Evolutionary conservation across 2,113 vertebrate species (phyloP), one percentile per base, ranked within the genome.

Genomic region (Neodontobutis hainanensis): DNA sequence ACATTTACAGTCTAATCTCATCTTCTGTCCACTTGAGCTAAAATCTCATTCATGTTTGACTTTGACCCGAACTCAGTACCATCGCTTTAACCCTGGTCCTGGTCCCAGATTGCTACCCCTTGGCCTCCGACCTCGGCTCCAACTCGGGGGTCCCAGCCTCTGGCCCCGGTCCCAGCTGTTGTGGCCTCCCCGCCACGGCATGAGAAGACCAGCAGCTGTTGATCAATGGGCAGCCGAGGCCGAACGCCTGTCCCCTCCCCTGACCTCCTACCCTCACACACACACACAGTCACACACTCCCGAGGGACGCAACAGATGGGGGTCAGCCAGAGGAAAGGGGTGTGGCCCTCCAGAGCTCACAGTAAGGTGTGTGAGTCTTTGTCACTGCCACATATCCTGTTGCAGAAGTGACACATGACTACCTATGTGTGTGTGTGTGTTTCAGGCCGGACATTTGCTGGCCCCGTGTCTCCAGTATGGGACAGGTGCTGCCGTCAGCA

Each of bases 161-260:
- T 74, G 80, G 80, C 75, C 78, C 75, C 75, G 14, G 14, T 58
- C 73, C 88, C 90, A 89, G 88, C 88, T 89, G 87, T 87, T 85
- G 86, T 78, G 75, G 78, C 83, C 85, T 78, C 78, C 81, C 85
- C 83, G 35, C 63, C 90, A 63, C 90, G 88, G 87, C 90, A 87
- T 92, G 91, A 91, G 89, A 93, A 91, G 85, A 78, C 78, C 34
- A 85, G 89, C 92, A 93, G 93, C 92, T 94, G 93, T 89, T 92
- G 84, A 87, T 88, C 88, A 87, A 87, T 89, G 90, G 91, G 82
- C 87, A 87, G 85, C 81, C 82, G 73, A 85, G 71, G 85, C 87
- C 89, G 19, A 89, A 89, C 81, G 90, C 88, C 90, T 84, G 84
- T 77, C 78, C 80, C 86, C 83, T 84, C 83, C 81, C 81, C 83